These are phyloP conservation scores for Mionectes macconnelli DNA, from an alignment of 2,113 vertebrate species.

Conservation along the genomic window DNA sequence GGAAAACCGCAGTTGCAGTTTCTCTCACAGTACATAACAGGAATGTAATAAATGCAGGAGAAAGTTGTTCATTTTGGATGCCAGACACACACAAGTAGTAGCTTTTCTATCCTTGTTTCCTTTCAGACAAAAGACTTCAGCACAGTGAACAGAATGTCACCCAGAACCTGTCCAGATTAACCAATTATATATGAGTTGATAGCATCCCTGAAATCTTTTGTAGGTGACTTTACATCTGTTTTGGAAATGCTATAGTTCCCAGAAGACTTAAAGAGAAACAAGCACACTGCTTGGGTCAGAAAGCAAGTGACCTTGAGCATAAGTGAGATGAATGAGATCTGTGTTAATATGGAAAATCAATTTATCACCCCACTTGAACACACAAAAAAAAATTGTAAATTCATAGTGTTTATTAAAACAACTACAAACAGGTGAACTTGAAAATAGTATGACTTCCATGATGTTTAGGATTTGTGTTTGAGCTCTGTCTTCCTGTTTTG, in stretches of 20 bases:
- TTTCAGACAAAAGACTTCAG: not conserved
- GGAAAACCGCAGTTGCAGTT: not conserved
- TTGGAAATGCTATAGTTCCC: not conserved
- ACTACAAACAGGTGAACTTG: not conserved
- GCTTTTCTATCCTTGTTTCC: not conserved
- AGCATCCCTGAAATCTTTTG: not conserved
- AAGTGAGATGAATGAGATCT: not conserved
- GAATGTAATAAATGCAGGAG: not conserved
- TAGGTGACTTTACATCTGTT: not conserved
- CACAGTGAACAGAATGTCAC: not conserved
- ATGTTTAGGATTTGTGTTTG: not conserved
- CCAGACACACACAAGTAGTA: not conserved
- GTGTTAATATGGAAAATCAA: not conserved
- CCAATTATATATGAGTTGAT: not conserved
- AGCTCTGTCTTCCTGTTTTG: not conserved
- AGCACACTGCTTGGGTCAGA: not conserved
- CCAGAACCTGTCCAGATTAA: not conserved
- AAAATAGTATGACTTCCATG: not conserved
- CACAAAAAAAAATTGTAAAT: slow-evolving; percentile 7
- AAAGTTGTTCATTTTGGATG: not conserved
- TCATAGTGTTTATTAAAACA: not conserved
- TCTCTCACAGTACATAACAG: not conserved
- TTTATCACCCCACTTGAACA: not conserved
- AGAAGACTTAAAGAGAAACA: not conserved
- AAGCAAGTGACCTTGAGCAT: not conserved